Base-by-base conservation (phyloP, 2,797 vertebrate species). In the Intellagama lesueurii region DNA sequence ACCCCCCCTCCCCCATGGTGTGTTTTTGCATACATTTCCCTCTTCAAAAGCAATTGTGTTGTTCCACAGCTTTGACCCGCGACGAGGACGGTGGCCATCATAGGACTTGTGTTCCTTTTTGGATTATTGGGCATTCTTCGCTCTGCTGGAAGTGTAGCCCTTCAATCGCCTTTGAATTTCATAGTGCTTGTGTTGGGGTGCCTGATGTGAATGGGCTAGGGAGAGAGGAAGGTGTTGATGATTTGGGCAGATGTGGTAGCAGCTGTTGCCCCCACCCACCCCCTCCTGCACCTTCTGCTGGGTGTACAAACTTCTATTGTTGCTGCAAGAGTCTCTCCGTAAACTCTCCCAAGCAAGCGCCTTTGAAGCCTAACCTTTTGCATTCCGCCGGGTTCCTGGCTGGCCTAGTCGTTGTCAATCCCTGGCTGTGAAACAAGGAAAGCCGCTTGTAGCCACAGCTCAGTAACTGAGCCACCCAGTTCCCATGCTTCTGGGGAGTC, bases 401-500 rank as follows among this genome's bases (percentile, higher is more conserved):
- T 77, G 79, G 40, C 14, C 66, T 30, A 40, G 70, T 30, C 77
- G 81, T 24, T 35, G 40, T 7, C 28, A 66, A 28, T 47, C 47
- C 26, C 8, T 44, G 89, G 47, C 32, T 12, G 26, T 56, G 64
- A 52, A 84, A 79, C n/a, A 40, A 69, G 85, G 76, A 77, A 60
- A 7, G n/a, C 60, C 24, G 77, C 72, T 86, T 77, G 60, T 47
- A 77, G 32, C 64, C 76, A 79, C 52, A 49, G 30, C 77, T 88
- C 64, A 86, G 83, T 70, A 77, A 70, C 79, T 75, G 86, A 83
- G 68, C 76, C 76, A 84, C 30, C 75, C 52, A 4, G 86, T 69
- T 85, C 77, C 49, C 86, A 90, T 66, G 89, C 89, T 83, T 85
- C 85, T 77, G 85, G 85, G 80, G 79, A 87, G 85, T 87, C 19